A percentile compares a stretch with the other conserved stretches of the same genome.
Evolutionary conservation across 2,797 vertebrate species (phyloP).

Genomic region (Florisuga fusca): DNA sequence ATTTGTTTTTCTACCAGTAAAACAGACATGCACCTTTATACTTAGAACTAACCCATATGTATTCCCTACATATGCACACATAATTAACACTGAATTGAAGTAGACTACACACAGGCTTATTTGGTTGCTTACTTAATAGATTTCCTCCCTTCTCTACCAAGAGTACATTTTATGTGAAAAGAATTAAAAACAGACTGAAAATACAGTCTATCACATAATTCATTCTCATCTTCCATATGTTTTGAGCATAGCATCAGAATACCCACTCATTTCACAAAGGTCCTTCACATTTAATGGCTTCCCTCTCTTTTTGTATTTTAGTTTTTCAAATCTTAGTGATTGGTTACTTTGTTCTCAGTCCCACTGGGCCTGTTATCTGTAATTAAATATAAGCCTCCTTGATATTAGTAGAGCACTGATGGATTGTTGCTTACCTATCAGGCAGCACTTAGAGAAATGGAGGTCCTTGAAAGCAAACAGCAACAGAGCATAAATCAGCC

Average conservation of each 20-base stretch:
- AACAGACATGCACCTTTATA: not conserved
- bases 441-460: slow-evolving; percentile 71
- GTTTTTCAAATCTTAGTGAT: slow-evolving; percentile 25
- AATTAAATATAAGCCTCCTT: slow-evolving; percentile 76
- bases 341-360: slow-evolving; percentile 53
- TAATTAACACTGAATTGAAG: not conserved
- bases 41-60: not conserved
- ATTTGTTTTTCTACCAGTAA: not conserved
- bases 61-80: not conserved
- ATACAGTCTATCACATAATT: not conserved
- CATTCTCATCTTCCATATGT: not conserved
- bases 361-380: slow-evolving; percentile 62
- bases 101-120: not conserved
- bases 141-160: not conserved
- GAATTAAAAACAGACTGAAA: not conserved
- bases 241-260: not conserved
- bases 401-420: slow-evolving; percentile 62
- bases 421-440: slow-evolving; percentile 63
- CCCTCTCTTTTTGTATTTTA: slow-evolving; percentile 24
- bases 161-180: not conserved
- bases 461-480: slow-evolving; percentile 66
- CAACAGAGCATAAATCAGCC: slow-evolving; percentile 75
- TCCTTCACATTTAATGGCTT: not conserved
- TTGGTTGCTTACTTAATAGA: not conserved
- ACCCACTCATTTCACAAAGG: not conserved